Percentiles rank a stretch among this genome's conserved stretches.
These are phyloP conservation scores for Colius striatus DNA, from an alignment of 2,113 vertebrate species.

Conservation along the genomic window DNA sequence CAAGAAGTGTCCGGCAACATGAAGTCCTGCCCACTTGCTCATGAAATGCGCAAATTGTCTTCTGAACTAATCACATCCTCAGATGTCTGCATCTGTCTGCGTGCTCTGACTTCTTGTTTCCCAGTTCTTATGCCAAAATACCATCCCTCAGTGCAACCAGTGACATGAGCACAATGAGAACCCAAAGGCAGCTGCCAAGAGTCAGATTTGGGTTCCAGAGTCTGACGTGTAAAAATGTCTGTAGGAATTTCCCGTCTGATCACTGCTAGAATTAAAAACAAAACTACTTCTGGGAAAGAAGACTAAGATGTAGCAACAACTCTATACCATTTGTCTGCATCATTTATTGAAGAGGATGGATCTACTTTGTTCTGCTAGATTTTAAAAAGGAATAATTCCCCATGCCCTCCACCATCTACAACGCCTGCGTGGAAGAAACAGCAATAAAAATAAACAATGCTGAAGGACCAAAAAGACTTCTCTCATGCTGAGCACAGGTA, in stretches of 20 bases:
- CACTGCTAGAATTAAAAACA: neutral
- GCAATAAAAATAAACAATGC: neutral
- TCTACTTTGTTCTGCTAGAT: neutral
- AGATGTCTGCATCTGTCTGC: neutral
- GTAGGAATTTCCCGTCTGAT: neutral
- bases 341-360: neutral
- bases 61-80: neutral
- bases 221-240: neutral
- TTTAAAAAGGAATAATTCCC: neutral
- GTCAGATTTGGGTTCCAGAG: neutral
- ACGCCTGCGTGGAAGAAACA: neutral
- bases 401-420: neutral
- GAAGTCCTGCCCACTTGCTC: accelerated
- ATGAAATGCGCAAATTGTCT: neutral
- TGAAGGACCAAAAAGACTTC: neutral
- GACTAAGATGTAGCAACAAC: neutral
- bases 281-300: neutral
- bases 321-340: neutral
- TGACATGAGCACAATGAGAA: accelerated
- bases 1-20: accelerated
- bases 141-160: neutral
- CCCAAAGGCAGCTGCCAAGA: neutral
- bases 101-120: neutral
- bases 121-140: neutral
- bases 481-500: neutral